Evolutionary conservation across 2,797 vertebrate species (phyloP).

Genomic region (Luscinia megarhynchos): DNA sequence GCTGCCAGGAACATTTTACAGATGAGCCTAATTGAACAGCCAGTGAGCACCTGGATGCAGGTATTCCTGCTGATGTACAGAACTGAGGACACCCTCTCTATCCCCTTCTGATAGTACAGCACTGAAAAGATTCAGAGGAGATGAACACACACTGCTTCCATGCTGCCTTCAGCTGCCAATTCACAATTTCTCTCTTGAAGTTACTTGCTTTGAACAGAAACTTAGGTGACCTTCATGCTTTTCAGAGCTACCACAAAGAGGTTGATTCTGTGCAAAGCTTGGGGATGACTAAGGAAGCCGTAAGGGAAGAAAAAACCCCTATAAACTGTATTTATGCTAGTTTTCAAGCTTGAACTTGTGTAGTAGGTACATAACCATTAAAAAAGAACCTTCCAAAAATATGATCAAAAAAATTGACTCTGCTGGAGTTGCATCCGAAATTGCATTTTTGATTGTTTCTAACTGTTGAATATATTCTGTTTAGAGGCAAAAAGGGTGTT

Average conservation of each 20-base stretch:
- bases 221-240: background rate
- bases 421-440: background rate
- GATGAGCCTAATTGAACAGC: background rate
- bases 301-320: background rate
- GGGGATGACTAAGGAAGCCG: background rate
- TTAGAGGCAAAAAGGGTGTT: background rate
- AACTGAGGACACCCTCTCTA: background rate
- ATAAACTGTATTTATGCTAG: background rate
- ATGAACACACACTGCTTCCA: background rate
- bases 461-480: background rate
- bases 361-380: background rate
- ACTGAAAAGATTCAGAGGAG: background rate
- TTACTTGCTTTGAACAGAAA: background rate
- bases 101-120: background rate
- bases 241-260: background rate
- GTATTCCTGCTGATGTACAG: background rate
- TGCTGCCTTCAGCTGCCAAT: background rate
- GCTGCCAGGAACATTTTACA: background rate
- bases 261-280: background rate
- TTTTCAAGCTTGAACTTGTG: background rate
- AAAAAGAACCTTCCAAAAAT: background rate
- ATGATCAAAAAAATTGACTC: background rate
- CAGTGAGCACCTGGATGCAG: background rate
- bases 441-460: background rate
- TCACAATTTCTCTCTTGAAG: background rate